A percentile compares a stretch with the other conserved stretches of the same genome.
phyloP scores from a whole-genome alignment of 2,888 invertebrate species.

The Sminthurides aquaticus region DNA sequence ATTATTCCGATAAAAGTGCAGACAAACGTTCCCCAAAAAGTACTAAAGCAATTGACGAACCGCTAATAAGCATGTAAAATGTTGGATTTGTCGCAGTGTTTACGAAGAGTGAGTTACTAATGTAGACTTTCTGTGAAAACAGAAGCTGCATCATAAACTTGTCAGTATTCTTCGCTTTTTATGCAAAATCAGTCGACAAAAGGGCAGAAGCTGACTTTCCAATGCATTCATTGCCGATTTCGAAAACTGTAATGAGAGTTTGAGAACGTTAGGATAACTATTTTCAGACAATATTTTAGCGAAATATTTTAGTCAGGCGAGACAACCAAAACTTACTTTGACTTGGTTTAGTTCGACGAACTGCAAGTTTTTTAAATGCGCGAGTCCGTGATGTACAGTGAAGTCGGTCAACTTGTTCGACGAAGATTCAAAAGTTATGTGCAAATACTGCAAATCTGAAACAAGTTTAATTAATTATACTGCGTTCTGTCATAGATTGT shows the following conservation, averaged over 20 bases:
- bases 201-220: neutral
- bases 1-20: too few relatives aligned
- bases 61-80: too few relatives aligned
- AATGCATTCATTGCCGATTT: neutral
- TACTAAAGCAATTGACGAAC: too few relatives aligned
- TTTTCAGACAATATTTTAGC: too few relatives aligned
- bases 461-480: neutral
- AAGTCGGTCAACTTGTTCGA: neutral
- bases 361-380: neutral
- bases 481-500: neutral
- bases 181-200: constrained; percentile 8
- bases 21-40: too few relatives aligned
- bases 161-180: neutral
- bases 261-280: too few relatives aligned
- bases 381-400: neutral
- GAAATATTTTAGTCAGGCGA: too few relatives aligned
- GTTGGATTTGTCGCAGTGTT: too few relatives aligned
- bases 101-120: too few relatives aligned
- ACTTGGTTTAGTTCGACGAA: neutral
- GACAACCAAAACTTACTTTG: constrained; percentile 1
- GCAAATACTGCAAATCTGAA: neutral
- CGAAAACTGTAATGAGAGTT: constrained; percentile 1
- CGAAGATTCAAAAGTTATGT: neutral
- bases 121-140: too few relatives aligned
- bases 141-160: too few relatives aligned